Percentiles rank a stretch among this genome's conserved stretches.
These are phyloP conservation scores for Chaenodraco wilsoni DNA, from an alignment of 2,797 vertebrate genomes.

Conservation along the genomic window DNA sequence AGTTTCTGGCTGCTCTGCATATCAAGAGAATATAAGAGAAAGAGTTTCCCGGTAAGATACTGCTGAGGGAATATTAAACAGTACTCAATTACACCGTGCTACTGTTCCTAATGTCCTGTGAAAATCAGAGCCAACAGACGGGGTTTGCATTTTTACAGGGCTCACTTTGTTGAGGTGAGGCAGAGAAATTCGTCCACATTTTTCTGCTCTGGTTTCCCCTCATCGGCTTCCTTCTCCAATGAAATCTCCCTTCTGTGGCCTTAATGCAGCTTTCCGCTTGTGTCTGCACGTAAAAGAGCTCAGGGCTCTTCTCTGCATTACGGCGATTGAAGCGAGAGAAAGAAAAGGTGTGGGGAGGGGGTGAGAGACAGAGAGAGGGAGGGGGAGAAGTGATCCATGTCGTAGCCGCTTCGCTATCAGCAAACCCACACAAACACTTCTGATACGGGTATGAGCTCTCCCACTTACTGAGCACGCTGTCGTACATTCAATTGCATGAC, in stretches of 20 bases:
- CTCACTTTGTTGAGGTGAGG: conserved; percentile 44
- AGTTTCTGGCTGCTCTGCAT: conserved; percentile 23
- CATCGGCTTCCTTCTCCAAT: conserved; percentile 63
- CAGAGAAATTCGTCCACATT: conserved; percentile 29
- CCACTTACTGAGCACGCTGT: conserved; percentile 31
- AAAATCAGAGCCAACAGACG: conserved; percentile 23
- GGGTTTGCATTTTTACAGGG: conserved; percentile 21
- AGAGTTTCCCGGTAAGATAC: conserved; percentile 7
- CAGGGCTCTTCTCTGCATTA: conserved; percentile 68
- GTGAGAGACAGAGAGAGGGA: conserved; percentile 4
- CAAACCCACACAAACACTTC: conserved; percentile 50
- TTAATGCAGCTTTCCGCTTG: conserved; percentile 76
- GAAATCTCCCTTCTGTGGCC: conserved; percentile 69
- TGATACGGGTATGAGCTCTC: conserved; percentile 27
- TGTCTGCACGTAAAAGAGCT: conserved; percentile 76
- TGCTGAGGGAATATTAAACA: conserved; percentile 31
- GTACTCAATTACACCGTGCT: conserved; percentile 11
- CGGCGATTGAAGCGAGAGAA: conserved; percentile 52
- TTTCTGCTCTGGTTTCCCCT: conserved; percentile 39
- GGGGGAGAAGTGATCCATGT: conserved; percentile 29
- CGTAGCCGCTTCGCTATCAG: conserved; percentile 48
- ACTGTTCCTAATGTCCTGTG: conserved; percentile 12
- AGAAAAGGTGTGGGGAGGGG: conserved; percentile 1
- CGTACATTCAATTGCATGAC: conserved; percentile 24
- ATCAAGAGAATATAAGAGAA: conserved; percentile 11